Evolutionary conservation across 2,797 vertebrate species (phyloP), one percentile per base, ranked within the genome.

Genomic region (Acrossocheilus wenchowensis): DNA sequence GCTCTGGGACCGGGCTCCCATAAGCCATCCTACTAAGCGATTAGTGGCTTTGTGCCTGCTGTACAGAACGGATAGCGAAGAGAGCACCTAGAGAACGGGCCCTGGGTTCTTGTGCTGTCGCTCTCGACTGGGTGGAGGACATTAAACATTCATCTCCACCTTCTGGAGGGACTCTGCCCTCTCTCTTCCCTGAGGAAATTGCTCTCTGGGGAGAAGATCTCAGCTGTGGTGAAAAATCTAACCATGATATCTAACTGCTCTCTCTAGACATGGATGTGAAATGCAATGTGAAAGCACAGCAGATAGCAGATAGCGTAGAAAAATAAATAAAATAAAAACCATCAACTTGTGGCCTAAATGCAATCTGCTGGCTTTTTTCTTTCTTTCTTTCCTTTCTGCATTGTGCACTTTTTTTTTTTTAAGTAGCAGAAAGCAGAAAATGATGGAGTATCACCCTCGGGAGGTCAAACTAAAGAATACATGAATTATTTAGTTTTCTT

Each of bases 121-220:
- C 36, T 83, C 73, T 81, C 78, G 68, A 88, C 91, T 87, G 89
- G 87, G 87, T 86, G 87, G 85, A 90, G 74, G 91, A 90, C 91
- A 92, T 93, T 92, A 90, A 88, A 86, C 89, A 91, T 90, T 92
- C 90, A 91, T 91, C 89, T 87, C 89, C 85, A 80, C 84, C 85
- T 91, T 87, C 82, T 86, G 90, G 82, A 89, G 88, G 82, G 81
- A 87, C 87, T 90, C 36, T 39, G 43, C 74, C 69, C 78, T 79
- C 45, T 39, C 52, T 83, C 82, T 74, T 36, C 43, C 66, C 23
- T 4, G 39, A 39, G 54, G 69, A 69, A 82, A 84, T 69, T 90
- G 88, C 90, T 80, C 84, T 52, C 84, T 81, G 34, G 66, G 41
- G 83, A 39, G 71, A 54, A 60, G 11, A 77, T 45, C 66, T 45